phyloP scores from a whole-genome alignment of 2,888 invertebrate species.

The Litoditis marina region DNA sequence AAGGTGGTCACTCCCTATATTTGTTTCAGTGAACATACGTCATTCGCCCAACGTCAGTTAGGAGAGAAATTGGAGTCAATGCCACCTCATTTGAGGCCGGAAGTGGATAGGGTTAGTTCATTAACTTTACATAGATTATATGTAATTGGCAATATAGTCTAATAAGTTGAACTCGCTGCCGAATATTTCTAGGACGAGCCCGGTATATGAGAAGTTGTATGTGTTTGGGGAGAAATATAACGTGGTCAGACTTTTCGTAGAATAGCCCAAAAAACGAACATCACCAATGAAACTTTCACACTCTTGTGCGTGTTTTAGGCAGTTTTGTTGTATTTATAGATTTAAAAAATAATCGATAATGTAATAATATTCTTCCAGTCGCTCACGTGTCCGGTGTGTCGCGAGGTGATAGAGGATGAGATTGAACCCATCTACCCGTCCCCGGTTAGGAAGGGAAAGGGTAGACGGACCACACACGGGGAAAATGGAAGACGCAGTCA shows the following conservation, averaged over 20 bases:
- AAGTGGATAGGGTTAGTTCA: constrained; percentile 14
- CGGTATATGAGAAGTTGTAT: too few relatives aligned
- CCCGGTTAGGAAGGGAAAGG: not conserved
- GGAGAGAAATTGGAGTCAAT: constrained; percentile 11
- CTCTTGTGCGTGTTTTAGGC: not conserved
- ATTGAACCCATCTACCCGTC: constrained; percentile 15
- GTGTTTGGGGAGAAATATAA: too few relatives aligned
- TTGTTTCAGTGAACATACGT: not conserved
- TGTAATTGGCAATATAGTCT: too few relatives aligned
- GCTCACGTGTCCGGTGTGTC: constrained; percentile 25
- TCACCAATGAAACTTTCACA: not conserved
- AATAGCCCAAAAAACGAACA: not conserved
- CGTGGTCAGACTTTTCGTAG: too few relatives aligned
- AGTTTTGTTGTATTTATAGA: not conserved
- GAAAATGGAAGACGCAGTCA: constrained; percentile 1
- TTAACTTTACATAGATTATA: too few relatives aligned
- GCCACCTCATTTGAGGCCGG: constrained; percentile 11
- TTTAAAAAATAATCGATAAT: too few relatives aligned
- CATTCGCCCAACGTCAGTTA: not conserved
- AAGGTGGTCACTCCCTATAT: too few relatives aligned
- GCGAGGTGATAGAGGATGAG: constrained; percentile 17
- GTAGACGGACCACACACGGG: not conserved
- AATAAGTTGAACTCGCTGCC: too few relatives aligned
- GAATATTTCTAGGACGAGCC: too few relatives aligned
- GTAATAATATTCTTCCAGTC: constrained; percentile 19